Conservation (phyloP, 2,797 vertebrate genomes). For the Propithecus perrieri region DNA sequence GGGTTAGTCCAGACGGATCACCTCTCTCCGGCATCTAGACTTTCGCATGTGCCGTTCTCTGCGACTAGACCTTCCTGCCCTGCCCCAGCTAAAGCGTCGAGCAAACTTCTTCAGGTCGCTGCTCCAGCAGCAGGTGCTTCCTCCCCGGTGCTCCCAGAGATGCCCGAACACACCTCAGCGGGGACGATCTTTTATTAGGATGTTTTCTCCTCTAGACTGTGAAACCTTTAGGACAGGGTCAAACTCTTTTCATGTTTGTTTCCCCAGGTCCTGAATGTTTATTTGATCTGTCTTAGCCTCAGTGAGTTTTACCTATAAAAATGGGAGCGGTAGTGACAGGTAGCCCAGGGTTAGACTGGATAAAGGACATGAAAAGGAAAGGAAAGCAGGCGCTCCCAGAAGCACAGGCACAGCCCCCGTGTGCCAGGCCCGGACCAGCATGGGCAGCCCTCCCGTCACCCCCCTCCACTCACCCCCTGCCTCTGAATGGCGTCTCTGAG, state of each 20-base stretch:
- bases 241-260: background rate
- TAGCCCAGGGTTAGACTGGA: background rate
- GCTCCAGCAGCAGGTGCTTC: fast-evolving
- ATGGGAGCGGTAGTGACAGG: background rate
- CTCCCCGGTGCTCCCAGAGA: background rate
- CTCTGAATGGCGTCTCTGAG: constrained; percentile 87
- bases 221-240: background rate
- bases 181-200: background rate
- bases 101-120: background rate
- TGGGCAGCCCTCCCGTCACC: background rate
- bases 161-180: background rate
- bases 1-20: background rate
- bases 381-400: background rate
- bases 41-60: background rate
- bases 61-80: background rate
- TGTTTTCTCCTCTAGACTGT: background rate
- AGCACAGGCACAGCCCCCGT: background rate
- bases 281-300: background rate
- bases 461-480: constrained; percentile 82
- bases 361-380: background rate
- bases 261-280: background rate
- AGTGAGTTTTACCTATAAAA: background rate
- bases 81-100: background rate
- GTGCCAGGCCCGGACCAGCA: background rate
- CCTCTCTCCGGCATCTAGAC: background rate